These are phyloP conservation scores for Ennomos fuscantarius DNA, from an alignment of 2,888 invertebrate species.

Conservation along the genomic window DNA sequence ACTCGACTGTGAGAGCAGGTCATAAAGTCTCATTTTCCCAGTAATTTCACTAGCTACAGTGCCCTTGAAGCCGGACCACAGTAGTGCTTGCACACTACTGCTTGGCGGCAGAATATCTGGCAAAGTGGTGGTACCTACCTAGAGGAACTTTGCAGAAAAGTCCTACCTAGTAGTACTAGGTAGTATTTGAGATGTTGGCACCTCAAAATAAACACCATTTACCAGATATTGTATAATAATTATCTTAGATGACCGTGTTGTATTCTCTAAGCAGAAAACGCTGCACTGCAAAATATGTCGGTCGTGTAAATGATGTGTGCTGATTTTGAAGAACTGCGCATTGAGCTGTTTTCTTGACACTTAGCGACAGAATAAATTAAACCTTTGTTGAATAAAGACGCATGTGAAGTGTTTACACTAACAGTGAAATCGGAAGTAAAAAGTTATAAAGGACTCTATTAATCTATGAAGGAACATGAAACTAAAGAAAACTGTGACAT, in stretches of 20 bases:
- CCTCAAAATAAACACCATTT: conserved; percentile 46
- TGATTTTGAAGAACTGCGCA: conserved; percentile 64
- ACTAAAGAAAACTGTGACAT: conserved; percentile 75
- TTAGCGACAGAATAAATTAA: conserved; percentile 60
- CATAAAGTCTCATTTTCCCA: no score
- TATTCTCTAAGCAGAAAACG: conserved; percentile 48
- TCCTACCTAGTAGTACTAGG: no score
- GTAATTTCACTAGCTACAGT: no score
- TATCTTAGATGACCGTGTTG: no score
- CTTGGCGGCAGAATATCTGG: no score
- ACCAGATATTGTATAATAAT: conserved; percentile 67
- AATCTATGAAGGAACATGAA: conserved; percentile 64
- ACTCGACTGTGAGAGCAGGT: no score
- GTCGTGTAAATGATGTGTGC: conserved; percentile 69
- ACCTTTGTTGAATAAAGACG: conserved; percentile 61
- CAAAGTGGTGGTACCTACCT: no score
- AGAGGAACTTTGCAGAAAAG: no score
- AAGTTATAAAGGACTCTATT: conserved; percentile 22
- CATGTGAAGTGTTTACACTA: conserved; percentile 51
- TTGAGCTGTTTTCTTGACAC: conserved; percentile 63
- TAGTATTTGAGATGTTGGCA: conserved; percentile 38
- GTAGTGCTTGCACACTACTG: no score
- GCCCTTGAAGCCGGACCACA: no score
- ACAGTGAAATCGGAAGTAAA: conserved; percentile 45
- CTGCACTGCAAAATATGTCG: conserved; percentile 64